Evolutionary conservation across 2,797 vertebrate species (phyloP).

Genomic region (Anguilla megastoma): DNA sequence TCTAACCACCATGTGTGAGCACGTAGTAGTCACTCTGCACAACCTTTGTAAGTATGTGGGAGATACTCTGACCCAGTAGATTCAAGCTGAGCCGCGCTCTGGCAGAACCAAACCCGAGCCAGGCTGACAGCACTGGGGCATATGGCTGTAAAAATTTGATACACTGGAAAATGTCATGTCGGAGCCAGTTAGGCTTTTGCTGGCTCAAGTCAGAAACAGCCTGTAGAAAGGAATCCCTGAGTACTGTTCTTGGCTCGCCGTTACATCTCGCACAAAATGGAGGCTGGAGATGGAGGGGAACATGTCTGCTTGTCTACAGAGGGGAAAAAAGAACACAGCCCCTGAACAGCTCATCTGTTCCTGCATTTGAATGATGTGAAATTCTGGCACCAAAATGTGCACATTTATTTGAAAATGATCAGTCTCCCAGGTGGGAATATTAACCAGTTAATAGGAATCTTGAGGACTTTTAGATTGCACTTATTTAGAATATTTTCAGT

Average conservation of each 20-base stretch:
- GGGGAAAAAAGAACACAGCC: not conserved
- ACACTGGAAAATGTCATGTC: not conserved
- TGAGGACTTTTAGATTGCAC: not conserved
- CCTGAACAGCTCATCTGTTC: not conserved
- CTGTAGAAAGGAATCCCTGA: not conserved
- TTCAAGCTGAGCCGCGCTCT: not conserved
- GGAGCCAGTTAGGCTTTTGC: not conserved
- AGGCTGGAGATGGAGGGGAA: too few relatives aligned
- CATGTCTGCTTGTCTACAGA: not conserved
- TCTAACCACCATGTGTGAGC: not conserved
- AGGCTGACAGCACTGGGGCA: not conserved
- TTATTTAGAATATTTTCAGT: not conserved
- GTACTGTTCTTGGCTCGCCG: not conserved
- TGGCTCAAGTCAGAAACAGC: not conserved
- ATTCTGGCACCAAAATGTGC: not conserved
- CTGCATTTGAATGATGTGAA: constrained; percentile 7
- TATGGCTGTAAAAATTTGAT: not conserved
- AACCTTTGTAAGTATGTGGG: not conserved
- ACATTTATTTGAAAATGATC: not conserved
- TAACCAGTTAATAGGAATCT: not conserved
- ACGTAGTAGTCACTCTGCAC: not conserved
- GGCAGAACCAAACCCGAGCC: not conserved
- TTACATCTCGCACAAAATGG: not conserved
- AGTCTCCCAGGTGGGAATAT: constrained; percentile 17
- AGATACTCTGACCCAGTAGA: not conserved